Evolutionary conservation across 2,797 vertebrate species (phyloP).

Genomic region (Margarornis squamiger): DNA sequence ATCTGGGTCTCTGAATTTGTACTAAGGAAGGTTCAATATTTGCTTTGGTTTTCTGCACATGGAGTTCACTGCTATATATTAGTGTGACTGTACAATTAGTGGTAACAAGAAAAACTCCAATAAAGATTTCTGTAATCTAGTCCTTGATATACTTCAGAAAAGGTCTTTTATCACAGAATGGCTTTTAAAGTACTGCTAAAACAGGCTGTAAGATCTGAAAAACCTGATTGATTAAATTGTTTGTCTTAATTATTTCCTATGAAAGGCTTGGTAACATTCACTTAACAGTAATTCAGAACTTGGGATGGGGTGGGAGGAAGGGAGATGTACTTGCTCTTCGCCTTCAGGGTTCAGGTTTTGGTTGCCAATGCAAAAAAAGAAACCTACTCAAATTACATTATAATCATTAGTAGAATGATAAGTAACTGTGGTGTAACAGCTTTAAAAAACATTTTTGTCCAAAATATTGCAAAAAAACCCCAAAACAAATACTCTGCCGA

Average conservation of each 20-base stretch:
- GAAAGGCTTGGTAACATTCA: background rate
- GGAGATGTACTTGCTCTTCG: background rate
- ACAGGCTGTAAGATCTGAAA: constrained; percentile 5
- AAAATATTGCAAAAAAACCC: background rate
- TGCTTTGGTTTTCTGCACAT: constrained; percentile 51
- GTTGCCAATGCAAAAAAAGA: background rate
- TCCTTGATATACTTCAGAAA: constrained; percentile 29
- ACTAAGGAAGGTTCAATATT: constrained; percentile 55
- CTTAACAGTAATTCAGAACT: background rate
- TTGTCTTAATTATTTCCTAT: constrained; percentile 26
- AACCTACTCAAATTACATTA: background rate
- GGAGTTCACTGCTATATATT: background rate
- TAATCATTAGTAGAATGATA: background rate
- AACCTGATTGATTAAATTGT: background rate
- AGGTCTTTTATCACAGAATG: constrained; percentile 19
- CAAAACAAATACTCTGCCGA: background rate
- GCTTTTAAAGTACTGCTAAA: constrained; percentile 37
- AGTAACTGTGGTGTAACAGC: background rate
- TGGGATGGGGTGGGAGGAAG: background rate
- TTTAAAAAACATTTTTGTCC: background rate
- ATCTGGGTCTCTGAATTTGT: constrained; percentile 42
- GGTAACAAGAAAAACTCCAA: constrained; percentile 12
- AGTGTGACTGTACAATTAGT: background rate
- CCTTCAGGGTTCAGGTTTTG: background rate
- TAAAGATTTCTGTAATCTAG: constrained; percentile 42